phyloP scores from a whole-genome alignment of 2,888 invertebrate species.

The Lepetodrilus schrolli region DNA sequence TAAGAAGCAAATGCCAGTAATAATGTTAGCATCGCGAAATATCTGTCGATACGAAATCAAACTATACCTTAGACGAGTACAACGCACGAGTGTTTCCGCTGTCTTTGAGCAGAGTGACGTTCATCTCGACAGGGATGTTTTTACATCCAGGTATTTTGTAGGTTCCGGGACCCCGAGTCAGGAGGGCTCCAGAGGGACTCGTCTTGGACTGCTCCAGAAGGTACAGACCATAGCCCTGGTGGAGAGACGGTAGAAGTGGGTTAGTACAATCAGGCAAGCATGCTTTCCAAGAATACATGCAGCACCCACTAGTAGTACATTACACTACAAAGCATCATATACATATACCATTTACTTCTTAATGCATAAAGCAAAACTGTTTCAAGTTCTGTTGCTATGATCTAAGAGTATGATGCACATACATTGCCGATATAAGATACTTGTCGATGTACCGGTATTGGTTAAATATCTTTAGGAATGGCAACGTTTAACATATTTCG shows the following conservation, averaged over 20 bases:
- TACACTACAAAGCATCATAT: not conserved
- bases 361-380: too few species aligned
- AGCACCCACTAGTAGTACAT: not conserved
- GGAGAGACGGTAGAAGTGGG: not conserved
- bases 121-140: slow-evolving; percentile 92
- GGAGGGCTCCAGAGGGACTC: slow-evolving; percentile 87
- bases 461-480: too few species aligned
- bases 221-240: slow-evolving; percentile 89
- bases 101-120: slow-evolving; percentile 93
- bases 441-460: too few species aligned
- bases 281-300: not conserved
- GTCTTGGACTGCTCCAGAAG: slow-evolving; percentile 92
- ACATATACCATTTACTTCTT: too few species aligned
- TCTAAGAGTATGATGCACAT: too few species aligned
- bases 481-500: too few species aligned
- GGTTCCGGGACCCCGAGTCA: slow-evolving; percentile 91
- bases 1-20: too few species aligned
- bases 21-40: too few species aligned
- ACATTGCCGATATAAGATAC: too few species aligned
- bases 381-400: too few species aligned
- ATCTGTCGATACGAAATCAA: too few species aligned
- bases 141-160: slow-evolving; percentile 95
- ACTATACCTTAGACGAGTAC: slow-evolving; percentile 96
- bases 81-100: slow-evolving; percentile 92
- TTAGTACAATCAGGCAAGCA: not conserved